These are phyloP conservation scores for Glyptemys insculpta DNA, from an alignment of 2,797 vertebrate genomes.

Conservation along the genomic window DNA sequence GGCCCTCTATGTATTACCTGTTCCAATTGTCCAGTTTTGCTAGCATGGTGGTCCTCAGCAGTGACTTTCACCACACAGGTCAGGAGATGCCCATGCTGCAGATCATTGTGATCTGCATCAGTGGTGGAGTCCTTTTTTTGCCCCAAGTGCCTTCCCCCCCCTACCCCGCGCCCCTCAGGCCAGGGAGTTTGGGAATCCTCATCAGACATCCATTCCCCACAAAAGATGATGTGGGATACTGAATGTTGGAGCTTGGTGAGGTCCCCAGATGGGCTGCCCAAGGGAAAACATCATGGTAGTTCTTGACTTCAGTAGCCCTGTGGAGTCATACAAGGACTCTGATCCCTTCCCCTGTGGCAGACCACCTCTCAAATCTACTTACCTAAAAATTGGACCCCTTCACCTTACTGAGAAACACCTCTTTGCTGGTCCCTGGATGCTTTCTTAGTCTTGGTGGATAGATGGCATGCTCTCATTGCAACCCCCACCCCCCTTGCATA, in stretches of 20 bases:
- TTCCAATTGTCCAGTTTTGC: neutral
- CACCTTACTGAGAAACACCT: rapidly evolving
- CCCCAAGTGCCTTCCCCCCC: too few relatives aligned
- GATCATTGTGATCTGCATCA: neutral
- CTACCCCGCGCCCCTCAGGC: too few relatives aligned
- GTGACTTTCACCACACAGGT: neutral
- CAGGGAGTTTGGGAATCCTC: too few relatives aligned
- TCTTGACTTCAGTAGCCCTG: neutral
- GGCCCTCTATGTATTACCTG: neutral
- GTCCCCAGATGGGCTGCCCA: neutral
- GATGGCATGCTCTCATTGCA: neutral
- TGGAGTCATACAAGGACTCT: rapidly evolving
- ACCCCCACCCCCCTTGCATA: rapidly evolving
- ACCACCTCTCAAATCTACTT: neutral
- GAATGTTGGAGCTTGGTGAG: too few relatives aligned
- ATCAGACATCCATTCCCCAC: too few relatives aligned
- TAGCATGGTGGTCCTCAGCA: neutral
- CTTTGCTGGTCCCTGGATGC: neutral
- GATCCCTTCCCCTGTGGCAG: neutral
- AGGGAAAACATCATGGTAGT: neutral
- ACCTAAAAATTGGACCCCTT: rapidly evolving
- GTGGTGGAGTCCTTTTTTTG: rapidly evolving
- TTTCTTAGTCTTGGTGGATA: neutral
- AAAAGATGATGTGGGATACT: too few relatives aligned
- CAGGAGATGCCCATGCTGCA: neutral